Conservation (phyloP, 2,888 invertebrate species). For the Cremastinae sp. region DNA sequence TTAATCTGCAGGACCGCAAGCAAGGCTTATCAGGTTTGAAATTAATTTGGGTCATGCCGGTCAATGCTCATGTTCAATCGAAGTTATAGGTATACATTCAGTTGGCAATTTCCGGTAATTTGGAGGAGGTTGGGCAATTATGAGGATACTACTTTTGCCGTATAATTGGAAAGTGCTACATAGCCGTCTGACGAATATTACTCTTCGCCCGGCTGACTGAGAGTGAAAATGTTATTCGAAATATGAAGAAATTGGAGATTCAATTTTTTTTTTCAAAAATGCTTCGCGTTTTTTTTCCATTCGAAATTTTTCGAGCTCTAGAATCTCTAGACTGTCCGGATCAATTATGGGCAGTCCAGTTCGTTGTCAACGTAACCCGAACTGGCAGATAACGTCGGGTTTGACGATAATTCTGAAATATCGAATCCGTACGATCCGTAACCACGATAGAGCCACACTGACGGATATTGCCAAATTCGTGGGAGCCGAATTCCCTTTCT, state of each 20-base stretch:
- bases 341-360: slow-evolving; percentile 63
- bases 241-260: background rate
- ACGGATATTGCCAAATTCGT: slow-evolving; percentile 74
- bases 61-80: slow-evolving; percentile 10
- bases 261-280: background rate
- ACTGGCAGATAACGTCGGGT: slow-evolving; percentile 61
- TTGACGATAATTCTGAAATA: slow-evolving; percentile 63
- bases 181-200: slow-evolving; percentile 1
- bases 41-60: slow-evolving; percentile 32
- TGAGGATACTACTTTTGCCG: slow-evolving; percentile 29
- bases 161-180: slow-evolving; percentile 29
- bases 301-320: slow-evolving; percentile 22
- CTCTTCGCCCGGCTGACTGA: no score
- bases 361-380: slow-evolving; percentile 59
- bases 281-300: background rate
- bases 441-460: slow-evolving; percentile 64
- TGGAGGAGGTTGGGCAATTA: slow-evolving; percentile 16
- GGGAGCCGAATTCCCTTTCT: slow-evolving; percentile 65
- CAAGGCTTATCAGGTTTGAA: slow-evolving; percentile 28
- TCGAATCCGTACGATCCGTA: slow-evolving; percentile 63
- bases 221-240: background rate
- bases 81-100: slow-evolving; percentile 5
- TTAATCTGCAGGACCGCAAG: slow-evolving; percentile 20
- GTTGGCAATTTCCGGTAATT: slow-evolving; percentile 46
- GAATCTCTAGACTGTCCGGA: slow-evolving; percentile 48